Evolutionary conservation across 35 echinoderm and acorn worm genomes (phyloP).

Genomic region (Apostichopus parvimensis): DNA sequence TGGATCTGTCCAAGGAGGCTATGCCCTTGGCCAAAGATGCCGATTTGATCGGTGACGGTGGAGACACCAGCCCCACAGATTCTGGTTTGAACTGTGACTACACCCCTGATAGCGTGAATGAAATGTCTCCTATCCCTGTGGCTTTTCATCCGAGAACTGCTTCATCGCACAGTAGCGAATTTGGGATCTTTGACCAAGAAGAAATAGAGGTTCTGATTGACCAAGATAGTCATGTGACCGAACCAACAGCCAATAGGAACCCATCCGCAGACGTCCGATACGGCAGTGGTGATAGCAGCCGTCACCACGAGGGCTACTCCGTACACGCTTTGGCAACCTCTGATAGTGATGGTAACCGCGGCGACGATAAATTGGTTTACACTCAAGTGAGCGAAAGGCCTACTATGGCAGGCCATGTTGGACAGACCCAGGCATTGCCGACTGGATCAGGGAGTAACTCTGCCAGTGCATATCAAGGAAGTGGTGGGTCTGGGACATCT

Average conservation of each 20-base stretch:
- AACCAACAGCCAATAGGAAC: not conserved
- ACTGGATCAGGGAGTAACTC: not conserved
- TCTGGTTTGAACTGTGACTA: not conserved
- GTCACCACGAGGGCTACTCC: not conserved
- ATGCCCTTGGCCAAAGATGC: not conserved
- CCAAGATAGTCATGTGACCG: not conserved
- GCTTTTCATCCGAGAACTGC: not conserved
- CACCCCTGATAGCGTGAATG: not conserved
- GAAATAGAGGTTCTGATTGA: not conserved
- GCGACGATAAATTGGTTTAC: not conserved
- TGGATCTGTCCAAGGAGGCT: not conserved
- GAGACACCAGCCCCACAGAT: not conserved
- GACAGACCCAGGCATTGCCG: not conserved
- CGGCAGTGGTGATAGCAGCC: not conserved
- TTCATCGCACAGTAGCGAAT: not conserved
- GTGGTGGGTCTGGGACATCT: not conserved
- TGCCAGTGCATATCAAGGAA: not conserved
- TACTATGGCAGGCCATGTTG: not conserved
- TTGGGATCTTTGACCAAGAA: not conserved
- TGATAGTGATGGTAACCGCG: not conserved
- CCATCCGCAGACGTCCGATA: not conserved
- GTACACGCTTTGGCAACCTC: not conserved
- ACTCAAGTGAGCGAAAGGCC: not conserved
- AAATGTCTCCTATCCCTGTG: not conserved
- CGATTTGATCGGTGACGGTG: not conserved